Evolutionary conservation across 2,113 vertebrate genomes (phyloP), one percentile per base, ranked within the genome.

Genomic region (Phoxinus phoxinus): DNA sequence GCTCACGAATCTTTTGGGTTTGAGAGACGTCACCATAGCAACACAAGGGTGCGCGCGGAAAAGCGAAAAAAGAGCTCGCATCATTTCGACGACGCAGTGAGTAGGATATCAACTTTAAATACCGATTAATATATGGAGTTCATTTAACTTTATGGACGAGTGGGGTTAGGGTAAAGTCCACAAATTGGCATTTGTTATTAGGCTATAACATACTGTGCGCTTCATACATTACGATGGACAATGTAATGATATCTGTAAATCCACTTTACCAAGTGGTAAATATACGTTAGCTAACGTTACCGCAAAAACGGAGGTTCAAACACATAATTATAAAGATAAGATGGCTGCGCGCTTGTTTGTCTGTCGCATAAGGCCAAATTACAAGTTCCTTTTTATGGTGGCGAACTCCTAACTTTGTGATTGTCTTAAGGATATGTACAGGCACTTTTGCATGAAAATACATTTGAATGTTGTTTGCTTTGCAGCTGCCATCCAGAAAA

Each of bases 11-110:
- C 6, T 1, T 37, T 59, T 41, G 9, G 27, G 48, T 77, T 17
- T 58, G 76, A 59, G 25, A 32, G 9, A 15, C 75, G 75, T 78
- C 51, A 13, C 75, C 32, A 53, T 35, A 35, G 75, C 32, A 78
- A 78, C 51, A 6, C 4, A 1, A 2, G 51, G 48, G 37, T 8
- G 8, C 75, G 51, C 48, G 51, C 74, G 51, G 3, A 72, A 41
- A 0, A 6, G 21, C 35, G 1, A 4, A 48, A 41, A 41, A 41
- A 9, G 7, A 41, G 1, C 41, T 6, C 21, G 19, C 21, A n/a
- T 58, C 5, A n/a, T 11, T 78, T 78, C 30, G 19, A 37, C 30
- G 2, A n/a, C 30, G 17, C 9, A 6, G 74, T 76, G 30, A 78
- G 51, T 56, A 41, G 41, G 41, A 8, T 9, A 37, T 78, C 1